phyloP scores from a whole-genome alignment of 2,888 invertebrate species.

The Cataglyphis livida region DNA sequence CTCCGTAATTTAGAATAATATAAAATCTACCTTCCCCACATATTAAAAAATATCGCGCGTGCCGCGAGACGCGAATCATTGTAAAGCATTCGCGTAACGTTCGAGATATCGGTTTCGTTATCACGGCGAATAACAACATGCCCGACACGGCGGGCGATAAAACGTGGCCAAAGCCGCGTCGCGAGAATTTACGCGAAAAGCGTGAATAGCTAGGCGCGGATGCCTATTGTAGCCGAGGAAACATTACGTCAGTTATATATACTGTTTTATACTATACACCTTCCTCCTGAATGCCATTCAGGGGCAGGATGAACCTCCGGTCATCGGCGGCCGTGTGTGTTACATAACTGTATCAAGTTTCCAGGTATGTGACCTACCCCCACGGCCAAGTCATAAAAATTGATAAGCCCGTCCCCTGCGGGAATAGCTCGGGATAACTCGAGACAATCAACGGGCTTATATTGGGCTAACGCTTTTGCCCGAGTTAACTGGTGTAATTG shows the following conservation, averaged over 20 bases:
- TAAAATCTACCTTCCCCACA: not conserved
- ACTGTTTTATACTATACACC: constrained; percentile 12
- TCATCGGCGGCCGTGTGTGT: constrained; percentile 63
- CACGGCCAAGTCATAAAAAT: constrained; percentile 75
- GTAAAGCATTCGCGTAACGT: not conserved
- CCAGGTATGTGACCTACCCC: constrained; percentile 62
- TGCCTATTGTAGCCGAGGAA: constrained; percentile 16
- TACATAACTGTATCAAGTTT: constrained; percentile 70
- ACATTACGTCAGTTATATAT: constrained; percentile 28
- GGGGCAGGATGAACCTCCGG: constrained; percentile 9
- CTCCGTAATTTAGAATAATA: constrained; percentile 20
- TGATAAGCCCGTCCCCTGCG: constrained; percentile 76
- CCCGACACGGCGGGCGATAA: not conserved
- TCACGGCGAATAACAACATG: not conserved
- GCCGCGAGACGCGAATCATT: constrained; percentile 3
- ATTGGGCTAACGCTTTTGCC: constrained; percentile 72
- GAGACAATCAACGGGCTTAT: constrained; percentile 79
- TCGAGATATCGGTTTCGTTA: constrained; percentile 17
- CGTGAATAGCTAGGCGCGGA: constrained; percentile 11
- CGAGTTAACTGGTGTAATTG: constrained; percentile 78
- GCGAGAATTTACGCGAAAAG: constrained; percentile 39
- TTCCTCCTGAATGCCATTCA: constrained; percentile 40
- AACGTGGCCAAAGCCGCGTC: constrained; percentile 18
- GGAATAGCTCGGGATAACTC: constrained; percentile 74
- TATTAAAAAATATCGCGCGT: constrained; percentile 20